Evolutionary conservation across 1,140 invertebrate species (phyloP).

Genomic region (Heliconius hermathena): DNA sequence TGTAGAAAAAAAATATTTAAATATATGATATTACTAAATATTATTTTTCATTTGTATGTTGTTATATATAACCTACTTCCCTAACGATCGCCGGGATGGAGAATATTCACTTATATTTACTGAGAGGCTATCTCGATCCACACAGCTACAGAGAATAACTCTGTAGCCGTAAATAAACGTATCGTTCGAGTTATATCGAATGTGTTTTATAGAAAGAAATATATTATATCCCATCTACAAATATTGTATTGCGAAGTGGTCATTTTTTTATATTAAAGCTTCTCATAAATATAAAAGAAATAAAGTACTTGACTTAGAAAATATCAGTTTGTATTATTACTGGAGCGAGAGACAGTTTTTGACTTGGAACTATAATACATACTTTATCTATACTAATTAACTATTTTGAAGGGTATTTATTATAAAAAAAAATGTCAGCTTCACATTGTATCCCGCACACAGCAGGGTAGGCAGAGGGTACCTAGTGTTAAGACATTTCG

Average conservation of each 20-base stretch:
- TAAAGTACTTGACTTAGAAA: not conserved
- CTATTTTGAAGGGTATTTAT: too few relatives aligned
- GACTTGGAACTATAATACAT: too few relatives aligned
- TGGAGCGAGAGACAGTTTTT: too few relatives aligned
- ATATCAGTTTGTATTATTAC: too few relatives aligned
- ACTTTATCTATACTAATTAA: too few relatives aligned
- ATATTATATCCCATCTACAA: not conserved
- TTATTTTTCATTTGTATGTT: not conserved
- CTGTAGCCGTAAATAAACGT: not conserved
- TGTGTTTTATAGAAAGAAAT: not conserved
- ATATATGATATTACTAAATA: not conserved
- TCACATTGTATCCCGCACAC: too few relatives aligned
- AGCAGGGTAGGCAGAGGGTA: too few relatives aligned
- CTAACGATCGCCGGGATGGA: not conserved
- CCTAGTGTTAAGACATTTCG: too few relatives aligned
- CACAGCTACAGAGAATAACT: not conserved
- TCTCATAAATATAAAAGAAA: not conserved
- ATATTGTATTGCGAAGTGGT: not conserved
- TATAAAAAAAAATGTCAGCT: too few relatives aligned
- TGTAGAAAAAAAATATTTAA: not conserved
- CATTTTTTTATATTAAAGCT: not conserved
- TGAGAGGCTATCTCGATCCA: not conserved
- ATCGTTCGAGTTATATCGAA: conserved; percentile 4
- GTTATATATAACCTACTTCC: not conserved
- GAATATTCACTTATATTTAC: not conserved